phyloP scores from a whole-genome alignment of 2,888 invertebrate genomes.

The Antitype chi region DNA sequence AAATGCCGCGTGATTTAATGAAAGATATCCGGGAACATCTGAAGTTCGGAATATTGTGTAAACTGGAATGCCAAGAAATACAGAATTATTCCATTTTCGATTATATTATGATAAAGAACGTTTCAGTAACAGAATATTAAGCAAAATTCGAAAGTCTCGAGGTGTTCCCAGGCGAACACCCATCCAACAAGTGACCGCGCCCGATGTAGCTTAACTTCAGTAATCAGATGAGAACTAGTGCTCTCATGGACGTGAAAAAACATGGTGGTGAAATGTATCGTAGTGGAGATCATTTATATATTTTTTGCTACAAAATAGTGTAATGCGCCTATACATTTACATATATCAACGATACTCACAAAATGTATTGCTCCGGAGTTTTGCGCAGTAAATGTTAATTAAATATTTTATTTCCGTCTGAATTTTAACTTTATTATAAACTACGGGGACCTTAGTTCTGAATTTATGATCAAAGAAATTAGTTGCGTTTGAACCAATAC shows the following conservation, averaged over 20 bases:
- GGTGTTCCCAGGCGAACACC: conserved; percentile 81
- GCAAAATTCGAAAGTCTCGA: conserved; percentile 70
- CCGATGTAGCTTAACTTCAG: conserved; percentile 85
- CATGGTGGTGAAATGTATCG: not conserved
- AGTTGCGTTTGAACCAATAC: conserved; percentile 74
- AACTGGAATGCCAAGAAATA: not conserved
- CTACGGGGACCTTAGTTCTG: conserved; percentile 13
- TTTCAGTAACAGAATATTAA: not conserved
- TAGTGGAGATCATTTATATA: not conserved
- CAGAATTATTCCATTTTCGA: not conserved
- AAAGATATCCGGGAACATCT: not conserved
- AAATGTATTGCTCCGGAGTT: conserved; percentile 28
- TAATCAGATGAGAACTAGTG: conserved; percentile 85
- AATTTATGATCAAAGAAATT: conserved; percentile 63
- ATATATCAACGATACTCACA: conserved; percentile 31
- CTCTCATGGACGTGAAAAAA: conserved; percentile 74
- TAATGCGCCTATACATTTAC: conserved; percentile 39
- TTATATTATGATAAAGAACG: not conserved
- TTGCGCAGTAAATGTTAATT: not conserved
- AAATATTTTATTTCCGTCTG: not conserved
- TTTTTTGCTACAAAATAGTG: not conserved
- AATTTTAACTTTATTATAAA: conserved; percentile 11
- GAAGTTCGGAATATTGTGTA: not conserved
- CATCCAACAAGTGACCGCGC: conserved; percentile 85
- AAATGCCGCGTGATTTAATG: conserved; percentile 41